These are phyloP conservation scores for Eumeta japonica DNA, from an alignment of 1,140 invertebrate species.

Conservation along the genomic window DNA sequence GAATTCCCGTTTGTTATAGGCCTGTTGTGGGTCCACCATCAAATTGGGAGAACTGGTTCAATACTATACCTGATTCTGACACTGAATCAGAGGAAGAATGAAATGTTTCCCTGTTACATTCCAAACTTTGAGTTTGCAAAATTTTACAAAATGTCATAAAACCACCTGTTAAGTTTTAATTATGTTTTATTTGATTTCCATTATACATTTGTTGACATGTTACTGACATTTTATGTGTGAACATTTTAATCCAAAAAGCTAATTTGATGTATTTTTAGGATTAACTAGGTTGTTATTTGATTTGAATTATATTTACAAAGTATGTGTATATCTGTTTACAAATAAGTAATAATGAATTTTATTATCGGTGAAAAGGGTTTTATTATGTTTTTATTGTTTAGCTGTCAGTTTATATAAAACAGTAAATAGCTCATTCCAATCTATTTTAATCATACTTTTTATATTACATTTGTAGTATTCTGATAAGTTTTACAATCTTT, in stretches of 20 bases:
- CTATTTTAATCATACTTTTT: too few species aligned
- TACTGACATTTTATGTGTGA: background rate
- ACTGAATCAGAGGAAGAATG: conserved; percentile 42
- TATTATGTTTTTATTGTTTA: too few species aligned
- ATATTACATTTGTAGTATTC: too few species aligned
- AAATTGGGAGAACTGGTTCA: conserved; percentile 54
- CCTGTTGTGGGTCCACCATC: conserved; percentile 34
- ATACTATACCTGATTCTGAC: conserved; percentile 45
- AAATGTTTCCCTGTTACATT: background rate
- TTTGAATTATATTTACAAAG: too few species aligned
- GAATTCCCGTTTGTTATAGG: conserved; percentile 20
- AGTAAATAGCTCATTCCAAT: too few species aligned
- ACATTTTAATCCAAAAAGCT: background rate
- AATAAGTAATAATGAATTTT: too few species aligned
- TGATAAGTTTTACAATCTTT: too few species aligned
- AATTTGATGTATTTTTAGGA: too few species aligned
- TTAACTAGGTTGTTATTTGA: too few species aligned
- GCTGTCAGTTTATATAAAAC: too few species aligned
- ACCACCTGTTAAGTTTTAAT: background rate
- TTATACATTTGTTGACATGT: background rate
- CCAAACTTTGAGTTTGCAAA: background rate
- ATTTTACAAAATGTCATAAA: background rate
- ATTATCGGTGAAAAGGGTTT: too few species aligned
- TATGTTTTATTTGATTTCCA: background rate
- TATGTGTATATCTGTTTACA: too few species aligned